Conservation (phyloP, 2,888 invertebrate species). For the Dione juno region DNA sequence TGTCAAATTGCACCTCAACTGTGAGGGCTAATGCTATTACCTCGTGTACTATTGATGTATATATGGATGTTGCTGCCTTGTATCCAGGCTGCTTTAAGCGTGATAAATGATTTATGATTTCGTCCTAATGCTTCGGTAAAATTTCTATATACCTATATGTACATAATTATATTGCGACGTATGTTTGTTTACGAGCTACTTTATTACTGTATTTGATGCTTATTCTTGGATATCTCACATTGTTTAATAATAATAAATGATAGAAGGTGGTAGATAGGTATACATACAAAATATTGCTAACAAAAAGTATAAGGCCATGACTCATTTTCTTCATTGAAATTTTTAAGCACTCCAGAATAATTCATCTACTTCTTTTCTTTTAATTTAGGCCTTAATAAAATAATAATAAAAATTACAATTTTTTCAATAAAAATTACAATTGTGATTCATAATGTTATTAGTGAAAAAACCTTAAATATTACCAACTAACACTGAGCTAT, state of each 20-base stretch:
- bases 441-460: background rate
- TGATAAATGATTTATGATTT: conserved; percentile 13
- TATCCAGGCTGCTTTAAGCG: conserved; percentile 21
- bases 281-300: background rate
- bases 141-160: background rate
- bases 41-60: conserved; percentile 31
- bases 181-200: background rate
- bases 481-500: background rate
- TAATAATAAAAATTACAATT: too few relatives aligned
- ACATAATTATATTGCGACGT: background rate
- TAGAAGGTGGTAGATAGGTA: background rate
- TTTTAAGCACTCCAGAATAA: too few relatives aligned
- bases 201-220: background rate
- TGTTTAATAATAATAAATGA: background rate
- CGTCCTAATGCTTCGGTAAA: background rate
- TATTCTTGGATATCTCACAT: background rate
- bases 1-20: conserved; percentile 77
- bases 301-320: background rate
- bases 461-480: background rate
- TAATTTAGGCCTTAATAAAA: too few relatives aligned
- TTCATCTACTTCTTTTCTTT: too few relatives aligned
- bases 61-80: conserved; percentile 12
- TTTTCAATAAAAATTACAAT: too few relatives aligned
- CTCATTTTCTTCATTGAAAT: too few relatives aligned
- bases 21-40: conserved; percentile 53